Conservation (phyloP, 2,113 vertebrate species). For the Scatophagus argus region DNA sequence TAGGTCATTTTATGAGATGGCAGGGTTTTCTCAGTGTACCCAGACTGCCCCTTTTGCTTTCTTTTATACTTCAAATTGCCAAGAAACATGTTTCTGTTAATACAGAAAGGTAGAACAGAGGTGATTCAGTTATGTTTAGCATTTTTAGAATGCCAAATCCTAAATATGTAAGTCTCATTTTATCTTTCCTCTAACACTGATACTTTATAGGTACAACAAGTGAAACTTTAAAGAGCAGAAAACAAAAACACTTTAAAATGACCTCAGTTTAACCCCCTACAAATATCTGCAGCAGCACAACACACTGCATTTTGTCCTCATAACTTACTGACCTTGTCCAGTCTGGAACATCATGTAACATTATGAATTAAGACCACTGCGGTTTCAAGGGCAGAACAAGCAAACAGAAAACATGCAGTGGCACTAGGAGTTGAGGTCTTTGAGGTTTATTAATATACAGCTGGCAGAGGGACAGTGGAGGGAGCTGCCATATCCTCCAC, state of each 20-base stretch:
- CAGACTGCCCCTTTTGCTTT: neutral
- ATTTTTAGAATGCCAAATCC: slow-evolving; percentile 1
- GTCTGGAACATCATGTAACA: slow-evolving; percentile 28
- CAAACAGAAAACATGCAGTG: slow-evolving; percentile 31
- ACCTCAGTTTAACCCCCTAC: neutral
- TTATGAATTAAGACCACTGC: slow-evolving; percentile 48
- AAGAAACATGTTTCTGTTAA: neutral
- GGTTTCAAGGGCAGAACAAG: slow-evolving; percentile 60
- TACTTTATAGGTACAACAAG: neutral
- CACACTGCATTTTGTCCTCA: slow-evolving; percentile 19
- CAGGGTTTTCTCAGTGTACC: neutral
- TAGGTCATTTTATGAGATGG: neutral
- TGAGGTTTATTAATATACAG: slow-evolving; percentile 60
- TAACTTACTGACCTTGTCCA: slow-evolving; percentile 37
- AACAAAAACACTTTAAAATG: slow-evolving; percentile 8
- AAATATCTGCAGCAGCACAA: slow-evolving; percentile 37
- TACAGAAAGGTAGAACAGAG: neutral
- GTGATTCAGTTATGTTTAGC: slow-evolving; percentile 4
- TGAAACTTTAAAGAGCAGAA: neutral
- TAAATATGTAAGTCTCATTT: neutral
- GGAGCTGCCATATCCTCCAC: slow-evolving; percentile 45
- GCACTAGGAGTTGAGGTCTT: neutral
- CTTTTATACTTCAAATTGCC: neutral
- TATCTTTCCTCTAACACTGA: neutral
- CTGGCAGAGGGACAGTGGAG: slow-evolving; percentile 44